Evolutionary conservation across 1,140 invertebrate species (phyloP).

Genomic region (Zaprionus taronus): DNA sequence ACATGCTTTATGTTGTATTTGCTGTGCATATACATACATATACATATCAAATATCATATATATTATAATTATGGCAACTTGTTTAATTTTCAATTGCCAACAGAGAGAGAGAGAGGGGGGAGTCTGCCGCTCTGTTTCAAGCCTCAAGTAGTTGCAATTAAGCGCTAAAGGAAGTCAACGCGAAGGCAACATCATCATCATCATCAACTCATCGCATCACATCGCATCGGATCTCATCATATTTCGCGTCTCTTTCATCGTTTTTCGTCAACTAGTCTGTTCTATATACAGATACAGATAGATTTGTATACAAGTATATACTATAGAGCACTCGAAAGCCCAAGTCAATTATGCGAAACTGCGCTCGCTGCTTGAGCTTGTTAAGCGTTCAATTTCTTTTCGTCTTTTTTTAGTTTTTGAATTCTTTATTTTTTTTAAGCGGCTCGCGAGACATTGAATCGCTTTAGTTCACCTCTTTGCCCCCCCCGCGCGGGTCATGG

Average conservation of each 20-base stretch:
- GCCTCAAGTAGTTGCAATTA: constrained; percentile 76
- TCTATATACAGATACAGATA: constrained; percentile 17
- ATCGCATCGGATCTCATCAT: constrained; percentile 43
- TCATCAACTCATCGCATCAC: constrained; percentile 32
- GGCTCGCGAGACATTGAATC: constrained; percentile 30
- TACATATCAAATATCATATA: constrained; percentile 28
- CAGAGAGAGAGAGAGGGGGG: not conserved
- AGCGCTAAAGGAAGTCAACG: constrained; percentile 65
- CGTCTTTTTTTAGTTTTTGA: constrained; percentile 9
- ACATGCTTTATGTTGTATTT: constrained; percentile 2
- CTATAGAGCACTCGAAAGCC: constrained; percentile 56
- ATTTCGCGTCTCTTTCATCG: constrained; percentile 19
- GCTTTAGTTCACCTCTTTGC: constrained; percentile 23
- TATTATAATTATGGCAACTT: constrained; percentile 69
- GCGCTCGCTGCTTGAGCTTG: constrained; percentile 67
- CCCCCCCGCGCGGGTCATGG: constrained; percentile 57
- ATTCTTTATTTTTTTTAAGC: constrained; percentile 34
- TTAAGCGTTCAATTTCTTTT: constrained; percentile 53
- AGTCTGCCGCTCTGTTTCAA: constrained; percentile 45
- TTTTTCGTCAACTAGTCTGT: constrained; percentile 21
- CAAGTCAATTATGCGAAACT: constrained; percentile 71
- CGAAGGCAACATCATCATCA: constrained; percentile 28
- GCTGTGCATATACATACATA: not conserved
- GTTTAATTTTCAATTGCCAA: constrained; percentile 62
- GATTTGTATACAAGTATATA: constrained; percentile 12